Percentiles rank a stretch among this genome's conserved stretches.
Evolutionary conservation across 2,888 invertebrate genomes (phyloP).

Genomic region (Heliconius aoede): DNA sequence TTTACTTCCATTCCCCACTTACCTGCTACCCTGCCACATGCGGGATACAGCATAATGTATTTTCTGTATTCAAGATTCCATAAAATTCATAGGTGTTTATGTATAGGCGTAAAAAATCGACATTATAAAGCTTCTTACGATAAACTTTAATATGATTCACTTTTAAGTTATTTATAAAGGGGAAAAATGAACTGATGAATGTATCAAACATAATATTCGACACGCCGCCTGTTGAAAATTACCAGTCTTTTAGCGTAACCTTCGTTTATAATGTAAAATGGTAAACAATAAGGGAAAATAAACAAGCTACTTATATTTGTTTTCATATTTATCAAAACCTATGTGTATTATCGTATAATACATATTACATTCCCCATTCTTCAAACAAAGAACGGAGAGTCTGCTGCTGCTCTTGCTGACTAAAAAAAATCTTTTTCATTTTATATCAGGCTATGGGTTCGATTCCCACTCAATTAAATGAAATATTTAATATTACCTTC

Average conservation of each 20-base stretch:
- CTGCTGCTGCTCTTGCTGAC: too few species aligned
- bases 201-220: conserved; percentile 14
- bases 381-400: too few species aligned
- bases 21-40: too few species aligned
- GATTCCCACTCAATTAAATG: too few species aligned
- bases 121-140: conserved; percentile 3
- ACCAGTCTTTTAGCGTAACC: conserved; percentile 27
- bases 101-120: neutral
- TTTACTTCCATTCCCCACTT: too few species aligned
- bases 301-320: conserved; percentile 32
- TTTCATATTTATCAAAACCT: conserved; percentile 27
- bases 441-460: too few species aligned
- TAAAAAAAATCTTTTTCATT: too few species aligned
- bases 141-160: conserved; percentile 19
- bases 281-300: conserved; percentile 42
- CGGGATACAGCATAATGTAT: neutral
- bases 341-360: conserved; percentile 23
- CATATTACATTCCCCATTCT: neutral
- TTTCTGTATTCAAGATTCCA: neutral
- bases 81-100: conserved; percentile 2
- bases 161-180: conserved; percentile 12
- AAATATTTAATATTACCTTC: too few species aligned
- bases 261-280: conserved; percentile 24
- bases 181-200: neutral
- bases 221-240: conserved; percentile 2